Evolutionary conservation across 1,140 invertebrate species (phyloP).

Genomic region (Belonocnema kinseyi): DNA sequence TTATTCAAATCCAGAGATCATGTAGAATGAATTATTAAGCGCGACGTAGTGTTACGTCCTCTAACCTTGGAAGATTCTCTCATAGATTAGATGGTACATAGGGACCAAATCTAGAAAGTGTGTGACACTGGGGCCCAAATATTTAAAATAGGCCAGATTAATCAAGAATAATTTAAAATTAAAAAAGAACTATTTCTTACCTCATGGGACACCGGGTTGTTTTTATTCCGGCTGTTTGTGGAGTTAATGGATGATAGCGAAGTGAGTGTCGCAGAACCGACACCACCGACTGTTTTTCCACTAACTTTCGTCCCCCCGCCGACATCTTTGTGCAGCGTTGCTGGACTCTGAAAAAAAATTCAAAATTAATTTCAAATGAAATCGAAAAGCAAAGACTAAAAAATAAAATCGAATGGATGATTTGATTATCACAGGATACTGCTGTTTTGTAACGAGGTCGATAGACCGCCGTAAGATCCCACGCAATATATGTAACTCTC

Average conservation of each 20-base stretch:
- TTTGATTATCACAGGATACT: slow-evolving; percentile 26
- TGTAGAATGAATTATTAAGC: too few relatives aligned
- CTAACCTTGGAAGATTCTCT: too few relatives aligned
- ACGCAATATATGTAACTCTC: slow-evolving; percentile 53
- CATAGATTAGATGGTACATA: too few relatives aligned
- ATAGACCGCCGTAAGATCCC: slow-evolving; percentile 38
- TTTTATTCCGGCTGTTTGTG: slow-evolving; percentile 70
- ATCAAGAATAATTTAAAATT: not conserved
- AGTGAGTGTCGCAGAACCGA: slow-evolving; percentile 72
- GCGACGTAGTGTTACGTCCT: too few relatives aligned
- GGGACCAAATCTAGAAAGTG: too few relatives aligned
- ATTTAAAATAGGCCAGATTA: not conserved
- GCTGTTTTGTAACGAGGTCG: slow-evolving; percentile 23
- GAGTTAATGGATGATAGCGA: slow-evolving; percentile 72
- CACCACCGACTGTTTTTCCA: slow-evolving; percentile 71
- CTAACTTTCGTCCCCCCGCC: slow-evolving; percentile 73
- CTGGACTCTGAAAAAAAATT: slow-evolving; percentile 71
- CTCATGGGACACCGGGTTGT: slow-evolving; percentile 70
- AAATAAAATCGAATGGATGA: not conserved
- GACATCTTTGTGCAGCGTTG: slow-evolving; percentile 75
- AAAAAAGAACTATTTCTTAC: slow-evolving; percentile 55
- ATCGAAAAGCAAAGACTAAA: not conserved
- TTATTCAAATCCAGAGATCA: too few relatives aligned
- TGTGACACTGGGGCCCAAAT: too few relatives aligned
- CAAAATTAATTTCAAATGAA: not conserved